phyloP scores from a whole-genome alignment of 2,888 invertebrate species.

The Dynastes maya region DNA sequence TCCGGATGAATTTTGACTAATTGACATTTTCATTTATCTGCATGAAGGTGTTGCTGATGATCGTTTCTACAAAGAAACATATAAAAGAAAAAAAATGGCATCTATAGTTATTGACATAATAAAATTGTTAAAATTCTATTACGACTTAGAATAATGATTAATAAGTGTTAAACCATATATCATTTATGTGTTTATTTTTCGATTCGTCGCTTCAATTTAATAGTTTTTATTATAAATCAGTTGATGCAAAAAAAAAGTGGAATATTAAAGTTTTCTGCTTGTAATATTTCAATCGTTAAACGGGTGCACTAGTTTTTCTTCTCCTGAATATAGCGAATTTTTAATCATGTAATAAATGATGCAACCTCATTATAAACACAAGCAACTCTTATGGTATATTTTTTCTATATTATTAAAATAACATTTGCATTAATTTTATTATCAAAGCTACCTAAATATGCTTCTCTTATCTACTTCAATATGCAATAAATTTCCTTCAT shows the following conservation, averaged over 20 bases:
- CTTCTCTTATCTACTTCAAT: constrained; percentile 8
- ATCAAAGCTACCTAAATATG: constrained; percentile 9
- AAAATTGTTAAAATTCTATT: constrained; percentile 12
- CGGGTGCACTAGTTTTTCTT: neutral
- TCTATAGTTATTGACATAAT: neutral
- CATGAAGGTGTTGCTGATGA: neutral
- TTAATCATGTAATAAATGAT: constrained; percentile 9
- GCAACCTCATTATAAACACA: constrained; percentile 14
- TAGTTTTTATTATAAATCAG: neutral
- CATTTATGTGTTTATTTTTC: constrained; percentile 13
- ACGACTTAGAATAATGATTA: constrained; percentile 4
- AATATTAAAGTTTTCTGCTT: neutral
- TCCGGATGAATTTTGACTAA: neutral
- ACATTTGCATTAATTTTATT: constrained; percentile 38
- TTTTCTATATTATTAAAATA: constrained; percentile 19
- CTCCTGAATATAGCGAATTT: neutral
- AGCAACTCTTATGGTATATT: neutral
- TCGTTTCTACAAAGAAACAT: neutral
- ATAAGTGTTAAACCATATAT: constrained; percentile 15
- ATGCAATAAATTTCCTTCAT: constrained; percentile 37
- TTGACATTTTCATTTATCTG: neutral
- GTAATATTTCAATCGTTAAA: constrained; percentile 8
- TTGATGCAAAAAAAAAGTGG: neutral
- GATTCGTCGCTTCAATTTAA: neutral
- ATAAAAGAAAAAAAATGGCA: neutral